Conservation (phyloP, 1,140 invertebrate genomes). For the Pentalonia nigronervosa region DNA sequence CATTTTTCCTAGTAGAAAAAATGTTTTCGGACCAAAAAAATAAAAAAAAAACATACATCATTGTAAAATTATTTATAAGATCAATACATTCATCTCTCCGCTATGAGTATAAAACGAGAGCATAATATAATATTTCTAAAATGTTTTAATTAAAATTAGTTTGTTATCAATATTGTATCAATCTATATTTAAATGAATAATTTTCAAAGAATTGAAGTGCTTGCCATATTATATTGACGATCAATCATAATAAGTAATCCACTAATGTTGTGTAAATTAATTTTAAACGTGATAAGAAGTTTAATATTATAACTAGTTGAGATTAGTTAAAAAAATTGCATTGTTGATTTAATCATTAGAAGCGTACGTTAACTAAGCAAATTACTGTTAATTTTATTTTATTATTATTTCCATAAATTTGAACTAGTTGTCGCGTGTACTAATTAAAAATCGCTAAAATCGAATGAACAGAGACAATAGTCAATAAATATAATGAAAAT, state of each 20-base stretch:
- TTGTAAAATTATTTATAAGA: background rate
- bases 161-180: background rate
- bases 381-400: background rate
- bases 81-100: background rate
- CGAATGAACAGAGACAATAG: background rate
- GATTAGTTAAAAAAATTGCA: background rate
- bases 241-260: background rate
- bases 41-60: background rate
- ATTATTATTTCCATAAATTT: background rate
- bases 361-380: background rate
- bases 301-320: background rate
- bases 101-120: background rate
- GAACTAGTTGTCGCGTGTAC: background rate
- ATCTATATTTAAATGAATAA: background rate
- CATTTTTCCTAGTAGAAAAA: background rate
- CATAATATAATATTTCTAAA: background rate
- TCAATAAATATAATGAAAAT: background rate
- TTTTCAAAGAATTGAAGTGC: background rate
- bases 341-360: background rate
- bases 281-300: background rate
- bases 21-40: background rate
- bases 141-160: background rate
- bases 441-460: background rate
- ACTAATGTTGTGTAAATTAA: background rate
- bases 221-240: background rate